These are phyloP conservation scores for Lycorma delicatula DNA, from an alignment of 1,140 invertebrate species.

Conservation along the genomic window DNA sequence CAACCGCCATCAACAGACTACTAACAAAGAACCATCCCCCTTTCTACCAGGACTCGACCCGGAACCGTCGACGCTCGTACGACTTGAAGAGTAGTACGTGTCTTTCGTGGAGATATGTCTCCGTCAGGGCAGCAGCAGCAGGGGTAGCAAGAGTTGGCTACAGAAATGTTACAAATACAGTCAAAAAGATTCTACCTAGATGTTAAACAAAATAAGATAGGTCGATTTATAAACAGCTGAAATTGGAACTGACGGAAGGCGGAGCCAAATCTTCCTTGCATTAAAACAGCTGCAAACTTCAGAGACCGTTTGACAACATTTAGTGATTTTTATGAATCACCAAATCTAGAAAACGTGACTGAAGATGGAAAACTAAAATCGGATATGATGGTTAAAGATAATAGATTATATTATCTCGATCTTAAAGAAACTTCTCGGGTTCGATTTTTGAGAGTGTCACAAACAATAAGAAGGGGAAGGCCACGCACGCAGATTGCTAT, in stretches of 20 bases:
- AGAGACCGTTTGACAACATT: slow-evolving; percentile 92
- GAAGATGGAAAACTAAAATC: slow-evolving; percentile 97
- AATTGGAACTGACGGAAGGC: slow-evolving; percentile 80
- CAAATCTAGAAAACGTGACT: slow-evolving; percentile 93
- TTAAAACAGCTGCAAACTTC: slow-evolving; percentile 95
- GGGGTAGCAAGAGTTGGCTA: slow-evolving; percentile 89
- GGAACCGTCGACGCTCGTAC: too few relatives aligned
- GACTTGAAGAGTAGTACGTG: too few relatives aligned
- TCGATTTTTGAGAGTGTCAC: slow-evolving; percentile 79
- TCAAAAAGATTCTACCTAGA: slow-evolving; percentile 98
- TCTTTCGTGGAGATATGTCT: too few relatives aligned
- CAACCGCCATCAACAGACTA: too few relatives aligned
- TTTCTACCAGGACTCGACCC: too few relatives aligned
- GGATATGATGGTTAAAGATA: slow-evolving; percentile 97
- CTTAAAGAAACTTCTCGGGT: slow-evolving; percentile 96
- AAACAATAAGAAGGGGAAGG: slow-evolving; percentile 87
- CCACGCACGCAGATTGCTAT: slow-evolving; percentile 93
- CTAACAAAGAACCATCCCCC: too few relatives aligned
- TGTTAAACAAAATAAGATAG: slow-evolving; percentile 96
- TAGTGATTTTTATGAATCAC: slow-evolving; percentile 94
- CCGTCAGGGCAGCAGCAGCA: slow-evolving; percentile 61
- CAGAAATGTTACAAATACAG: slow-evolving; percentile 97
- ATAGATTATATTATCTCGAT: slow-evolving; percentile 94
- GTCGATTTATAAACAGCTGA: slow-evolving; percentile 97
- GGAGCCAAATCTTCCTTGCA: slow-evolving; percentile 86